Conservation (phyloP, 2,797 vertebrate species). For the Triplophysa bombifrons region DNA sequence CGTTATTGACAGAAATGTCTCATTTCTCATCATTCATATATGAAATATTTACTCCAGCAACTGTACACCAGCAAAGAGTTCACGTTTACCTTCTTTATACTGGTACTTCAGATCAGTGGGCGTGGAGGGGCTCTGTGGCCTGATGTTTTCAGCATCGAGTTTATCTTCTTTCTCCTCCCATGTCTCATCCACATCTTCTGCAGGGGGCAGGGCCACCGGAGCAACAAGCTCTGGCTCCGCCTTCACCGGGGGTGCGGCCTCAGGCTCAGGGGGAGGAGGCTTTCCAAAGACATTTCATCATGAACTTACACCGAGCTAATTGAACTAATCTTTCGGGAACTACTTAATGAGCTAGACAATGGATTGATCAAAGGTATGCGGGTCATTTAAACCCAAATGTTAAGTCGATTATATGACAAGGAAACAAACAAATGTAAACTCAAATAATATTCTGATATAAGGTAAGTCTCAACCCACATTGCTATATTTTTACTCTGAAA, state of each 20-base stretch:
- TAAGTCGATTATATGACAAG: no score
- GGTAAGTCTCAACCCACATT: no score
- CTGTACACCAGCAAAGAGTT: no score
- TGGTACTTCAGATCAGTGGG: slow-evolving; percentile 87
- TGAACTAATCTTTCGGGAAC: not conserved
- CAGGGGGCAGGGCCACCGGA: slow-evolving; percentile 62
- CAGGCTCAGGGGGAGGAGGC: slow-evolving; percentile 77
- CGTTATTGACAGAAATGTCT: no score
- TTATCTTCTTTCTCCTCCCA: slow-evolving; percentile 98
- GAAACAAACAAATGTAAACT: no score
- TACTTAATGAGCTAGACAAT: no score
- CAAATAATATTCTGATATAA: no score
- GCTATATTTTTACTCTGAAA: no score
- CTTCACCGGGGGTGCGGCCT: slow-evolving; percentile 68
- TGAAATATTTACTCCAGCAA: no score
- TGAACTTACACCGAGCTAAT: not conserved
- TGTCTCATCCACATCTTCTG: slow-evolving; percentile 87
- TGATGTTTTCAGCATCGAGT: slow-evolving; percentile 87
- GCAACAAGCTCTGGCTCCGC: slow-evolving; percentile 68
- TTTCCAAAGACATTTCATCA: slow-evolving; percentile 69
- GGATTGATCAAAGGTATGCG: no score
- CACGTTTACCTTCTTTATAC: slow-evolving; percentile 88
- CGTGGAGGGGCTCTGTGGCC: slow-evolving; percentile 67
- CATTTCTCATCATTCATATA: no score
- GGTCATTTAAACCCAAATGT: not conserved